phyloP scores from a whole-genome alignment of 1,140 invertebrate genomes.

The Aporrectodea caliginosa region DNA sequence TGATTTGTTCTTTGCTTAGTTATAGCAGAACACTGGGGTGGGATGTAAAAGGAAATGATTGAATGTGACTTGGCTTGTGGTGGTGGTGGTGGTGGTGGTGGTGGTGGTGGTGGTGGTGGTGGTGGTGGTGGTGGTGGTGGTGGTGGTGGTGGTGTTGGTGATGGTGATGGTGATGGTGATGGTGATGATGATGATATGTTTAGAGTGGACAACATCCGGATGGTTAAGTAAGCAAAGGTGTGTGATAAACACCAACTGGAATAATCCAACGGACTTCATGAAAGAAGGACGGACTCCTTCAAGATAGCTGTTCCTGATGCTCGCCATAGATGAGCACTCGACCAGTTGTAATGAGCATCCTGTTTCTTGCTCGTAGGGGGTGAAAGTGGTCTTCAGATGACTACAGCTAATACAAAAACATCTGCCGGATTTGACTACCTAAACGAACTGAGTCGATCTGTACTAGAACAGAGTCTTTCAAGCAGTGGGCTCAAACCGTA shows the following conservation, averaged over 20 bases:
- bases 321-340: no score
- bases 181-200: neutral
- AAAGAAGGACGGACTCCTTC: no score
- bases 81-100: neutral
- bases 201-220: neutral
- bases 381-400: neutral
- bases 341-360: no score
- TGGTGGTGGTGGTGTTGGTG: conserved; percentile 4
- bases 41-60: neutral
- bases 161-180: neutral
- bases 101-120: no score
- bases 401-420: conserved; percentile 42
- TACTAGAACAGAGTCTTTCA: conserved; percentile 68
- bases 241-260: no score
- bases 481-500: conserved; percentile 21
- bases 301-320: no score
- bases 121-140: neutral
- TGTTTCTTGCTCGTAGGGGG: no score
- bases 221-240: no score
- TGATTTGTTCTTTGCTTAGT: no score
- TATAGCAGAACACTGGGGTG: no score
- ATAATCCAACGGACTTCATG: no score
- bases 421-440: conserved; percentile 69
- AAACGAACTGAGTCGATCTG: conserved; percentile 67
- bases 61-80: neutral